phyloP scores from a whole-genome alignment of 2,797 vertebrate genomes.

The Lophius americanus region DNA sequence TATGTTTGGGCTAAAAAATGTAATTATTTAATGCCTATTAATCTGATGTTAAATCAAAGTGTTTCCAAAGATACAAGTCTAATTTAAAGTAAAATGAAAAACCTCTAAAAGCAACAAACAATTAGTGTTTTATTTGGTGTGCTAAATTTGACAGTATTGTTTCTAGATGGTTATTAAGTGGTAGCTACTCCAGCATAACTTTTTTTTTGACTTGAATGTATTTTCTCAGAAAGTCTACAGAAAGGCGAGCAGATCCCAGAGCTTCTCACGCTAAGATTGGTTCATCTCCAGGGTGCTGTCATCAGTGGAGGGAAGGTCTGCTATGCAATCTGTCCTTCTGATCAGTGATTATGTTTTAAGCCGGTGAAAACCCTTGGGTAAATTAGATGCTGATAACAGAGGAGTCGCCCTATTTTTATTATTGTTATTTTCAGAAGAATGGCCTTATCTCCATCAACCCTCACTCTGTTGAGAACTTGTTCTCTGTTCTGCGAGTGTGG shows the following conservation, averaged over 20 bases:
- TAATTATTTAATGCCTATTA: slow-evolving; percentile 29
- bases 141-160: background rate
- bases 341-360: background rate
- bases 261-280: slow-evolving; percentile 81
- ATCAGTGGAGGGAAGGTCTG: slow-evolving; percentile 91
- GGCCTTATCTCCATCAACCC: slow-evolving; percentile 86
- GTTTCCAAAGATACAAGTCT: slow-evolving; percentile 44
- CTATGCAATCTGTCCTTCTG: background rate
- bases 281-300: slow-evolving; percentile 91
- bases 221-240: slow-evolving; percentile 84
- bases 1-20: slow-evolving; percentile 19
- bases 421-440: slow-evolving; percentile 81
- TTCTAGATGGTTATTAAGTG: slow-evolving; percentile 1
- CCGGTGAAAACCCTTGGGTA: slow-evolving; percentile 11
- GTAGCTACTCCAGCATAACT: background rate
- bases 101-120: background rate
- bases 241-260: slow-evolving; percentile 82
- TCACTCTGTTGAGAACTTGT: slow-evolving; percentile 84
- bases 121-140: background rate
- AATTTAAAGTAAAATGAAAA: slow-evolving; percentile 25
- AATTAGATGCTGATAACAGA: background rate
- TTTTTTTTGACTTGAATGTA: slow-evolving; percentile 16
- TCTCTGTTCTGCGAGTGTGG: slow-evolving; percentile 84
- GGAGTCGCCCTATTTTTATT: slow-evolving; percentile 3
- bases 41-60: slow-evolving; percentile 29